Evolutionary conservation across 2,888 invertebrate species (phyloP), one percentile per base, ranked within the genome.

Genomic region (Chydorus sphaericus): DNA sequence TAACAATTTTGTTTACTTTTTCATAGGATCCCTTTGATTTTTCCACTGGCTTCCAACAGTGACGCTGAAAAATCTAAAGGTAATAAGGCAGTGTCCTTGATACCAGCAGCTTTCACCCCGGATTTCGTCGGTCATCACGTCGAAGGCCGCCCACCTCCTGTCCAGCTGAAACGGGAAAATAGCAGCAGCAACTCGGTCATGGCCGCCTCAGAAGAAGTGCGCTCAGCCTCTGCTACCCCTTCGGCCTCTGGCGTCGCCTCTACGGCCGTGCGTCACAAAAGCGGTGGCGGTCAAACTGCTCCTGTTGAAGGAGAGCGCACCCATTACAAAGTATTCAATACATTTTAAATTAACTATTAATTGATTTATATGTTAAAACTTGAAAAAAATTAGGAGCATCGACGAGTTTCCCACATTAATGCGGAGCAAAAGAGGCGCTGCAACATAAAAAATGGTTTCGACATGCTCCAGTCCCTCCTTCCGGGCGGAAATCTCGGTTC

Each of bases 361-460:
- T 38, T 14, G n/a, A 16, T 16, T 44, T 20, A 26, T 18, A 18
- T 16, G 18, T 23, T 44, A 6, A 3, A 4, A 7, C 23, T 44
- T 44, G 16, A 16, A 2, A 10, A 20, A 8, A 60, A 64, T 36
- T 59, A 75, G 66, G 82, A 86, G 67, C 82, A 86, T 63, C 75
- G 85, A 48, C 79, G 92, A 55, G 86, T 84, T 59, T 88, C 89
- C 14, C 94, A 94, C 70, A 85, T 91, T 63, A 91, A 91, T 70
- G 92, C 96, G 1, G 96, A 96, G 68, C 93, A 94, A 73, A 96
- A 94, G 70, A 77, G 96, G 33, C 77, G 94, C 55, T 92, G 87
- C 69, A 94, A 93, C 70, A 93, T 96, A 65, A 94, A 94, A 72
- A 89, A 87, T 69, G 94, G 94, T 37, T 96, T 96, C 71, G 94